Evolutionary conservation across 1,140 invertebrate species (phyloP), one percentile per base, ranked within the genome.

Genomic region (Parasteatoda tepidariorum): DNA sequence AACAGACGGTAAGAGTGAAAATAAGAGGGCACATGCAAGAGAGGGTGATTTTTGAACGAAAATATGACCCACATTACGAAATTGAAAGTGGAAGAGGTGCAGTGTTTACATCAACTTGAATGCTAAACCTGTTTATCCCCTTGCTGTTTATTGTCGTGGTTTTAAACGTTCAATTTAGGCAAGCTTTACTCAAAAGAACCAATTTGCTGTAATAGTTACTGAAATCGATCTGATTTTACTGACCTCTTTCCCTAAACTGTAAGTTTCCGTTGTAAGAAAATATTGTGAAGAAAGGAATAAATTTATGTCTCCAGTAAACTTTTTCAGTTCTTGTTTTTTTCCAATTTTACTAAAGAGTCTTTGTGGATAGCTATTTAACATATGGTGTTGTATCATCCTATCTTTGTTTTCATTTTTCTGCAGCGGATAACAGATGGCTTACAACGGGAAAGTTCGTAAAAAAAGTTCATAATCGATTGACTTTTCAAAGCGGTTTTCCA

Each of bases 81-180:
- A 13, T 61, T 55, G 75, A 78, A 78, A 78, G 75, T 75, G 73
- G 73, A 41, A 62, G 26, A 59, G 70, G 34, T 78, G 75, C 75
- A 66, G 31, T 78, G 75, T 78, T 78, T 78, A 78, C 41, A 48
- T 6, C 61, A 24, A 34, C 41, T 41, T 26, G 41, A 78, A 78
- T 66, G 62, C 31, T 78, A 78, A 78, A 78, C 75, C 75, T 78
- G 61, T 78, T 78, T 78, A 78, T 67, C 75, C 18, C 75, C 15
- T 55, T 30, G 13, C 15, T 33, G 13, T 11, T 48, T 66, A 38
- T 66, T 55, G 75, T 78, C 18, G 9, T 18, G 24, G 22, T 75
- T 41, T 41, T 38, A 67, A 66, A 34, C 31, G 41, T 9, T 78
- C 1, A 54, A 78, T 22, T 66, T 66, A 26, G 30, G 54, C 24